Evolutionary conservation across 2,888 invertebrate species (phyloP).

Genomic region (Cerastoderma edule): DNA sequence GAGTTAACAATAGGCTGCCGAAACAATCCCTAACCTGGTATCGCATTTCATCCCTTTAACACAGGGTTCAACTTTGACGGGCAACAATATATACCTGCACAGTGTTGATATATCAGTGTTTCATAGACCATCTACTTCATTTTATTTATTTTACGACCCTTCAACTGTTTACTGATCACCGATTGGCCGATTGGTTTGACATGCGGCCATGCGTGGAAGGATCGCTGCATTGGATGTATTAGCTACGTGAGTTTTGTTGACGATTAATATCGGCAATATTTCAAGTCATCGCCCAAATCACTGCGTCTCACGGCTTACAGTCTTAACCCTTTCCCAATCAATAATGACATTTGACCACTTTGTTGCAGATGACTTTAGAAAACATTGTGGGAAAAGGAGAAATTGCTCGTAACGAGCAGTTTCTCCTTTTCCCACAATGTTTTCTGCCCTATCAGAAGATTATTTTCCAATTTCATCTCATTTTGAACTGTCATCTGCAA

Average conservation of each 20-base stretch:
- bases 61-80: background rate
- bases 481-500: background rate
- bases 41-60: constrained; percentile 11
- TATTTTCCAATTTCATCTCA: background rate
- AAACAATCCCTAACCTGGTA: constrained; percentile 22
- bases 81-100: constrained; percentile 1
- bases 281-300: background rate
- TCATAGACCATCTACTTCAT: constrained; percentile 18
- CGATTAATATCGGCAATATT: background rate
- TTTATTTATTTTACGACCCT: constrained; percentile 17
- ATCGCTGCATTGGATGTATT: constrained; percentile 6
- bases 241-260: background rate
- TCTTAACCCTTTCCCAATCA: background rate
- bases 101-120: constrained; percentile 20
- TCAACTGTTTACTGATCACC: constrained; percentile 19
- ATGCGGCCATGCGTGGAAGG: constrained; percentile 10
- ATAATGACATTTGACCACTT: background rate
- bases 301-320: too few species aligned
- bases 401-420: too few species aligned
- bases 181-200: constrained; percentile 25
- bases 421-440: background rate
- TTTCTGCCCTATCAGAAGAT: background rate
- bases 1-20: constrained; percentile 3
- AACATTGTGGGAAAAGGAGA: constrained; percentile 8
- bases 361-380: background rate